These are phyloP conservation scores for Agrypnia vestita DNA, from an alignment of 1,140 invertebrate species.

Conservation along the genomic window DNA sequence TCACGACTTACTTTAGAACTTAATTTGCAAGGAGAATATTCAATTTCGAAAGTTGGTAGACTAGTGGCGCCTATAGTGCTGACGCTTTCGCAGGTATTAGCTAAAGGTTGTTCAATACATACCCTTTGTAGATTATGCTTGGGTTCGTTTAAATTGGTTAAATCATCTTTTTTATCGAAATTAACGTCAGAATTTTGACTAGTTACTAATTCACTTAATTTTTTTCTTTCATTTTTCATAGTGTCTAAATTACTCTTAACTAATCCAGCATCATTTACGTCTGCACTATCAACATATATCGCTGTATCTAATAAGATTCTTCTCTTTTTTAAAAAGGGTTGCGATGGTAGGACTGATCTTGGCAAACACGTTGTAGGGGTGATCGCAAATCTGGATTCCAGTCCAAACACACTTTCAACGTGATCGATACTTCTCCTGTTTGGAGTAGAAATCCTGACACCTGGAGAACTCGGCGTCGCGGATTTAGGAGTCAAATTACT, in stretches of 20 bases:
- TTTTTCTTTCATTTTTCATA: background rate
- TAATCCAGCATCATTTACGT: slow-evolving; percentile 16
- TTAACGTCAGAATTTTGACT: slow-evolving; percentile 40
- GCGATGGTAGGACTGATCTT: slow-evolving; percentile 20
- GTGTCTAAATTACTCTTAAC: background rate
- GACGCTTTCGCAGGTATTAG: background rate
- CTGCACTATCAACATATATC: slow-evolving; percentile 48
- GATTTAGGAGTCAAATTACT: slow-evolving; percentile 58
- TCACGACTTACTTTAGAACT: background rate
- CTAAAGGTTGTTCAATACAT: slow-evolving; percentile 52
- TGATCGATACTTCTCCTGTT: slow-evolving; percentile 25
- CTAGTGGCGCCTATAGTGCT: slow-evolving; percentile 42
- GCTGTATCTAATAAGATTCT: slow-evolving; percentile 51
- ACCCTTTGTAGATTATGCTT: slow-evolving; percentile 10
- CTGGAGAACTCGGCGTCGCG: slow-evolving; percentile 34
- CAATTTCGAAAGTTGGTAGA: slow-evolving; percentile 58
- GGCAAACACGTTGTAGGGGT: slow-evolving; percentile 47
- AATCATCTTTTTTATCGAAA: slow-evolving; percentile 13
- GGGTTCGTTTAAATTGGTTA: background rate
- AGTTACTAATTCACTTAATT: slow-evolving; percentile 5
- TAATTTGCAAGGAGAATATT: slow-evolving; percentile 57
- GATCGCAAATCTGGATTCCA: slow-evolving; percentile 29
- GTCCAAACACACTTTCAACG: slow-evolving; percentile 28
- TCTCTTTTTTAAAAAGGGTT: slow-evolving; percentile 46
- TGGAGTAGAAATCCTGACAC: slow-evolving; percentile 42